A percentile compares a stretch with the other conserved stretches of the same genome.
Conservation (phyloP, 2,888 invertebrate species). For the Isotomurus palustris region DNA sequence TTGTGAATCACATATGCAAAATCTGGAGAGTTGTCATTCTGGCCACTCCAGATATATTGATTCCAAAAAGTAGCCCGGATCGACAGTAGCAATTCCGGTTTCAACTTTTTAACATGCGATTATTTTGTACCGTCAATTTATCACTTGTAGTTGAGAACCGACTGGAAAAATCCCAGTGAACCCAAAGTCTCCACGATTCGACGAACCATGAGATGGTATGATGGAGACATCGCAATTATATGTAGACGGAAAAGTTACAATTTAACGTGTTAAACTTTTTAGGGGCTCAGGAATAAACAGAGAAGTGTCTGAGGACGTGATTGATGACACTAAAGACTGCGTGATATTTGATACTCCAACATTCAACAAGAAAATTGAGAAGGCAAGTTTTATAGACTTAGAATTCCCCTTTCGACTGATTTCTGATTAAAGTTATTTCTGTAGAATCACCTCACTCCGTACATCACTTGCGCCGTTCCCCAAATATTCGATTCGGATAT, state of each 20-base stretch:
- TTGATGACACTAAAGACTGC: conserved; percentile 36
- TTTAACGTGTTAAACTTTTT: neutral
- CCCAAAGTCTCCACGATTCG: conserved; percentile 10
- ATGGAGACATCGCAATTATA: neutral
- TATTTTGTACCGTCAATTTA: neutral
- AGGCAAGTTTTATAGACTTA: conserved; percentile 12
- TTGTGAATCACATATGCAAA: too few relatives aligned
- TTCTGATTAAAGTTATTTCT: neutral
- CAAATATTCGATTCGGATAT: conserved; percentile 29
- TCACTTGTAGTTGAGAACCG: too few relatives aligned
- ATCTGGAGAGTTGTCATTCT: too few relatives aligned
- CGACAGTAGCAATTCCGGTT: neutral
- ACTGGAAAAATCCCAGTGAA: conserved; percentile 17
- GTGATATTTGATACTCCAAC: conserved; percentile 37
- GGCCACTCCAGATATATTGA: too few relatives aligned
- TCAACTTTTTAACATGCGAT: neutral
- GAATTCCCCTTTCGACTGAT: conserved; percentile 4
- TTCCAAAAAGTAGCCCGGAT: too few relatives aligned
- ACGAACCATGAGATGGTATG: conserved; percentile 25
- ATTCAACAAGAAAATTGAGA: conserved; percentile 10
- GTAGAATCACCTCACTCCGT: conserved; percentile 33
- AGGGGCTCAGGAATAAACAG: conserved; percentile 28
- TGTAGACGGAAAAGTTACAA: neutral
- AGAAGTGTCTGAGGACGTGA: conserved; percentile 35
- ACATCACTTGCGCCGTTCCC: conserved; percentile 34